Base-by-base conservation (phyloP, 2,113 vertebrate genomes). In the Ranitomeya variabilis region DNA sequence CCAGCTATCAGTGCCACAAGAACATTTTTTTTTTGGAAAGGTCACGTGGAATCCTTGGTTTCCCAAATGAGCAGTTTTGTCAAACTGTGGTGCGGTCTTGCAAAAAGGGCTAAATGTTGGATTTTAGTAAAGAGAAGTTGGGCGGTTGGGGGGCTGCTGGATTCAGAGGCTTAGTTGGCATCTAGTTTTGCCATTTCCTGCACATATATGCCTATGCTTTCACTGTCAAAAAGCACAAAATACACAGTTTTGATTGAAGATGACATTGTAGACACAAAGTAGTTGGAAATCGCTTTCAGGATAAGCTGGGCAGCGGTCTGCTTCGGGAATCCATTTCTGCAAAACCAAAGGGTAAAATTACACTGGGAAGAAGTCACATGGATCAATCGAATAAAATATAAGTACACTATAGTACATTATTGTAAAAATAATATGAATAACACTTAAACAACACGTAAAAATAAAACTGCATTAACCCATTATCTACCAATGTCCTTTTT, bases 181-280 rank as follows among this genome's bases (percentile, higher is more conserved):
- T 99, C 97, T 85, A 99, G 95, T 89, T 99, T 99, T 77, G 98
- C 98, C 98, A 99, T 98, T 94, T 99, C 98, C 94, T 99, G 98
- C 93, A 99, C 98, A 0, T 99, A 99, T 90, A 99, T 99, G 86
- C 97, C 98, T 94, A 99, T 99, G 95, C 98, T 99, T 95, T 99
- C 98, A 0, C 97, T 99, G 96, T 99, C 98, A 0, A 99, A 99
- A 90, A 99, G 97, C 93, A 99, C 97, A 0, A 99, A 99, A 94
- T 98, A 99, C 89, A 99, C 96, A 0, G 97, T 99, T 94, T 99
- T 99, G 96, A 99, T 99, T 90, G 97, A 97, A 90, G 98, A 99
- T 86, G 98, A 98, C 98, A 99, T 99, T 0, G 97, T 99, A n/a
- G 97, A 95, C 92, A 99, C 97, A 14, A 99, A 99, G 93, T 99